phyloP scores from a whole-genome alignment of 2,888 invertebrate species.

The Scaptomyza polygonia region DNA sequence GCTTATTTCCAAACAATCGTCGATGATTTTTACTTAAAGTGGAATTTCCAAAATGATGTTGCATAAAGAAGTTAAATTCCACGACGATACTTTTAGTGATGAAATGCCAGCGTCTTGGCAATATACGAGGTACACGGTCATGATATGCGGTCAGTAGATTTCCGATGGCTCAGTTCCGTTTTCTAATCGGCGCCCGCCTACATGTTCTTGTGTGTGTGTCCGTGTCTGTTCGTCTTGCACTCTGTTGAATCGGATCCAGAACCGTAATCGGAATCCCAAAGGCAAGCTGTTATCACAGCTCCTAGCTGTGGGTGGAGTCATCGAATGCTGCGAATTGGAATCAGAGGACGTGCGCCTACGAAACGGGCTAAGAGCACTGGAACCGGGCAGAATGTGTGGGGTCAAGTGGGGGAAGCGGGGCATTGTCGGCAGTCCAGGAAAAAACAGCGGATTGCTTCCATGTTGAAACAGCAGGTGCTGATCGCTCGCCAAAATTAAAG shows the following conservation, averaged over 20 bases:
- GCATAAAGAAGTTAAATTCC: constrained; percentile 33
- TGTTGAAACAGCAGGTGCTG: constrained; percentile 82
- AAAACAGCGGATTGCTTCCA: constrained; percentile 86
- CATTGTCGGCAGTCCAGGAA: constrained; percentile 86
- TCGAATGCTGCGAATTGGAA: constrained; percentile 86
- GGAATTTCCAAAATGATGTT: too few relatives aligned
- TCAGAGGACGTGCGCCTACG: constrained; percentile 85
- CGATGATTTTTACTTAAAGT: too few relatives aligned
- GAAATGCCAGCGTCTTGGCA: constrained; percentile 80
- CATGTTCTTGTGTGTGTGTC: constrained; percentile 22
- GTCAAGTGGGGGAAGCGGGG: constrained; percentile 86
- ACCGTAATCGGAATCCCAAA: constrained; percentile 42
- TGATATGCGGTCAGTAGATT: constrained; percentile 83
- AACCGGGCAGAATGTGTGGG: constrained; percentile 81
- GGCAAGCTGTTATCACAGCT: constrained; percentile 47
- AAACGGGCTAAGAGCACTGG: constrained; percentile 83
- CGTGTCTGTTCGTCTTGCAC: constrained; percentile 25
- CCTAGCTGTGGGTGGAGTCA: constrained; percentile 83
- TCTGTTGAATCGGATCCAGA: constrained; percentile 67
- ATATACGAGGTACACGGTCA: constrained; percentile 83
- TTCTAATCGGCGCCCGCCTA: constrained; percentile 38
- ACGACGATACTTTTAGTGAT: constrained; percentile 63
- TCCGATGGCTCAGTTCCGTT: constrained; percentile 64
- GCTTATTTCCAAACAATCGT: too few relatives aligned
- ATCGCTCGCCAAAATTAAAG: constrained; percentile 73